Evolutionary conservation across 2,888 invertebrate species (phyloP).

Genomic region (Strigamia transsilvanica): DNA sequence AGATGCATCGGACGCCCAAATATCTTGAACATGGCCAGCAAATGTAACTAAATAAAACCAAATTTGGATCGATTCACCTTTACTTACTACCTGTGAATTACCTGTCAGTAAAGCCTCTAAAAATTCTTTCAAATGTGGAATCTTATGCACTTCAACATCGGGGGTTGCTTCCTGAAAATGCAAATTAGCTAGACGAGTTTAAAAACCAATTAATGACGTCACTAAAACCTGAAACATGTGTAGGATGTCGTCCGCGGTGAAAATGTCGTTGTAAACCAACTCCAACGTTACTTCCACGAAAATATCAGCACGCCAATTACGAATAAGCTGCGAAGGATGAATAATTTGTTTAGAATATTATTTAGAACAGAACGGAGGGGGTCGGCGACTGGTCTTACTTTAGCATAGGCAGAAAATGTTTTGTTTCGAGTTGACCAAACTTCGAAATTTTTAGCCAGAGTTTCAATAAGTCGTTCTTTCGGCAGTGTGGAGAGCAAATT

Average conservation of each 20-base stretch:
- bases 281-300: conserved; percentile 54
- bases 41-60: not conserved
- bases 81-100: not conserved
- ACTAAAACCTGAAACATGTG: not conserved
- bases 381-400: not conserved
- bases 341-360: not conserved
- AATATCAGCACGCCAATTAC: conserved; percentile 53
- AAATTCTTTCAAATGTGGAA: conserved; percentile 51
- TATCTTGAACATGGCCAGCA: not conserved
- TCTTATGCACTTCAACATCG: conserved; percentile 13
- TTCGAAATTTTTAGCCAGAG: conserved; percentile 6
- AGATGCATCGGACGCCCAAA: conserved; percentile 48
- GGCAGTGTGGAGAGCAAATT: conserved; percentile 32
- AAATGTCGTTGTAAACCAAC: conserved; percentile 46
- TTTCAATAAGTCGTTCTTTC: conserved; percentile 50
- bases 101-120: conserved; percentile 50
- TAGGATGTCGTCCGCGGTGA: conserved; percentile 5
- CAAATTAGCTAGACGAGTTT: not conserved
- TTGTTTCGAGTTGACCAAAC: conserved; percentile 42
- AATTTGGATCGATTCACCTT: not conserved
- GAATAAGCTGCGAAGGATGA: conserved; percentile 46
- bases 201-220: not conserved
- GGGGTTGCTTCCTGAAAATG: conserved; percentile 37
- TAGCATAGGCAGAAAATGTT: conserved; percentile 38
- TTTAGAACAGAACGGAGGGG: too few species aligned